Percentiles rank a stretch among this genome's conserved stretches.
Evolutionary conservation across 2,888 invertebrate species (phyloP).

Genomic region (Mesorhabditis sp.): DNA sequence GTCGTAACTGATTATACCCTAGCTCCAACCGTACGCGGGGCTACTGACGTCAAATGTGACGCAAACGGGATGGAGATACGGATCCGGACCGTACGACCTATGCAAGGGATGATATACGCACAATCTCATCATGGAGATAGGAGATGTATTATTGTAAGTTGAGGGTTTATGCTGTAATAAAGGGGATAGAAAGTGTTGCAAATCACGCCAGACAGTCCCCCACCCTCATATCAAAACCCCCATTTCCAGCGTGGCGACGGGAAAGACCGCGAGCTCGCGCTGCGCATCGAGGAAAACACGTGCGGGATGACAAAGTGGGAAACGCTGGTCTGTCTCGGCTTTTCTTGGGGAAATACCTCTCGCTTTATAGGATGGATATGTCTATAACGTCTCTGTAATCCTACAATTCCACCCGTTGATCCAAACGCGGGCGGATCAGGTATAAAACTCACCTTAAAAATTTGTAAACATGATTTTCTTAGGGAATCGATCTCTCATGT

Average conservation of each 20-base stretch:
- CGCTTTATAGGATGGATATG: conserved; percentile 42
- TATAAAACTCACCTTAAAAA: neutral
- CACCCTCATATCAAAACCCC: no score
- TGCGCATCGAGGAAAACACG: conserved; percentile 44
- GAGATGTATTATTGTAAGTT: conserved; percentile 35
- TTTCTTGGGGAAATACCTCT: neutral
- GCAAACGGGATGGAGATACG: conserved; percentile 49
- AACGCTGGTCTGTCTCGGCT: conserved; percentile 25
- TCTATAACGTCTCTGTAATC: conserved; percentile 50
- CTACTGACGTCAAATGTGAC: conserved; percentile 50
- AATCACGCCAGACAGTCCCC: no score
- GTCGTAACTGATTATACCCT: neutral
- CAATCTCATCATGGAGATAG: conserved; percentile 46
- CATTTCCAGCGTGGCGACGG: conserved; percentile 30
- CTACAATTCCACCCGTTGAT: conserved; percentile 56
- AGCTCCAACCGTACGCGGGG: conserved; percentile 36
- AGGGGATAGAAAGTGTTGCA: no score
- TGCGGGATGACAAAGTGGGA: conserved; percentile 45
- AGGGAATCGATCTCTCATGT: no score
- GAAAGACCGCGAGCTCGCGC: conserved; percentile 38
- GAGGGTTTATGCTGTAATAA: no score
- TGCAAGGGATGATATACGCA: conserved; percentile 52
- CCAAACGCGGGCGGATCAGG: conserved; percentile 49
- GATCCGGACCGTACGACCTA: conserved; percentile 48
- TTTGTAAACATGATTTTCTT: no score